A percentile compares a stretch with the other conserved stretches of the same genome.
Conservation (phyloP, 1,140 invertebrate genomes). For the Drosophila neocordata region DNA sequence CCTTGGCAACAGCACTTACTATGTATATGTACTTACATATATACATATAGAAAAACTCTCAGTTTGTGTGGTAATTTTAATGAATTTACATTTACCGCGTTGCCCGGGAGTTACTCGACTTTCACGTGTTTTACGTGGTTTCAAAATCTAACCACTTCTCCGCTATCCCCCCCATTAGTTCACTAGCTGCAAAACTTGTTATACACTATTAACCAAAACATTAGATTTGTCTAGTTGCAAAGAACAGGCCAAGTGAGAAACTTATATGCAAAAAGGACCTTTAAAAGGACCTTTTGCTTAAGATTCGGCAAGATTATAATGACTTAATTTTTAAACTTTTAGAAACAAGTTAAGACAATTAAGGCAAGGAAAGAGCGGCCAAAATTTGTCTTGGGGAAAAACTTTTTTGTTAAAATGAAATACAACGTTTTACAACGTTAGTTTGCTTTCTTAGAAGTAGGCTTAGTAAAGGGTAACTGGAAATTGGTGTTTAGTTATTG, state of each 20-base stretch:
- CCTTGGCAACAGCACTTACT: conserved; percentile 18
- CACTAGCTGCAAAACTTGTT: conserved; percentile 19
- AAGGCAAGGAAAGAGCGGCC: too few relatives aligned
- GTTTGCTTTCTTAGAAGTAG: too few relatives aligned
- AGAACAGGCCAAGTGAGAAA: too few relatives aligned
- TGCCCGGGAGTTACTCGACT: conserved; percentile 39
- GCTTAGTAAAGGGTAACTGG: not conserved
- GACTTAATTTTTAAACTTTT: too few relatives aligned
- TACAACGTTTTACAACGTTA: too few relatives aligned
- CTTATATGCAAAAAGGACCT: too few relatives aligned
- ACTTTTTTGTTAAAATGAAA: too few relatives aligned
- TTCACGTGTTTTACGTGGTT: conserved; percentile 31
- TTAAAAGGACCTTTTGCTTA: too few relatives aligned
- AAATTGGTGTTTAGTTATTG: not conserved
- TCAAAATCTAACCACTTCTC: not conserved
- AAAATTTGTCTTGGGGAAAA: too few relatives aligned
- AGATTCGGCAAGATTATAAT: too few relatives aligned
- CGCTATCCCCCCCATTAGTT: not conserved
- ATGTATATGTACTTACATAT: not conserved
- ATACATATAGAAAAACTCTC: conserved; percentile 17
- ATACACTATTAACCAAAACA: not conserved
- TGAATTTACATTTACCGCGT: conserved; percentile 71
- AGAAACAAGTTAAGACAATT: too few relatives aligned
- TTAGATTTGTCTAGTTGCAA: too few relatives aligned
- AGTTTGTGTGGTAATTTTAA: conserved; percentile 61